Base-by-base conservation (phyloP, 1,140 invertebrate species). In the Zelostemma sp. region DNA sequence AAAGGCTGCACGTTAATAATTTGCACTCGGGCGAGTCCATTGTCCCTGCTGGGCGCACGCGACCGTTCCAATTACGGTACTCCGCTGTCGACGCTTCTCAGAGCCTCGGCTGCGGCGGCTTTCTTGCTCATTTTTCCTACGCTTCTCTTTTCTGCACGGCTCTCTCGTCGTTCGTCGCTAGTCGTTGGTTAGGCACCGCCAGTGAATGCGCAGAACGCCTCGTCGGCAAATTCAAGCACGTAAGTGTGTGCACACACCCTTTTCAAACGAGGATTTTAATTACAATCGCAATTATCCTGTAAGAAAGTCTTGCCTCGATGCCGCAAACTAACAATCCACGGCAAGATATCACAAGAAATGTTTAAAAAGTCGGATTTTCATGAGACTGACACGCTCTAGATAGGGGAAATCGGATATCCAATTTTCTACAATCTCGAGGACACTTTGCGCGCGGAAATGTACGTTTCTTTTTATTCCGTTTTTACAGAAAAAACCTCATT, bases 51-150 rank as follows among this genome's bases (percentile, higher is more conserved):
- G 68, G 73, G 72, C 64, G 75, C 81, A 84, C 80, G 82, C 79
- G 79, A 84, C 81, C 78, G 69, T 79, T 83, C 78, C 81, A 85
- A 84, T 84, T 85, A 84, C 77, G 74, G 72, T 74, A 74, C 77
- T 77, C 71, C 61, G 70, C 66, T 69, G 78, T 74, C 72, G 72
- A 74, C 67, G 68, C 72, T 75, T 50, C 63, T 69, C 40, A 67
- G 38, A 64, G 48, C 12, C 31, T 43, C 43, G 18, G 49, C 46
- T 55, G 25, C 25, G 8, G 25, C 25, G 8, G 3, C 25, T 3
- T 28, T 69, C 70, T 76, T 74, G 62, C 64, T 71, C 70, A 64
- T 65, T 67, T 69, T 49, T 54, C 50, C 64, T 54, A 48, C 68
- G 55, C 58, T 48, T 55, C 54, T 58, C 41, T 62, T 57, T 58